A percentile compares a stretch with the other conserved stretches of the same genome.
Conservation (phyloP, 2,888 invertebrate genomes). For the Leucoma salicis region DNA sequence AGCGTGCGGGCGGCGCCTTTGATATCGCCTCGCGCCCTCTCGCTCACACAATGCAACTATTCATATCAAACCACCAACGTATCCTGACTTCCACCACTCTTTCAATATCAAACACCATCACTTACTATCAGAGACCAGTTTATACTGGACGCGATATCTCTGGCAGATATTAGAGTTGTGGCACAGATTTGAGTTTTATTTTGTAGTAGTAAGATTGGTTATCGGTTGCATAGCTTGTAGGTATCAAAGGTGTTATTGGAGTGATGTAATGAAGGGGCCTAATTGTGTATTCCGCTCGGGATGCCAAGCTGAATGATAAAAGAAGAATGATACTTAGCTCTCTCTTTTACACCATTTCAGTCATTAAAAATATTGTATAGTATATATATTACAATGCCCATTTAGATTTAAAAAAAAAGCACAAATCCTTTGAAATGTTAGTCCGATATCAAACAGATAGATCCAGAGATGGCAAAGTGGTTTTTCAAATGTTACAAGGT, state of each 20-base stretch:
- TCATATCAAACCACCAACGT: slow-evolving; percentile 50
- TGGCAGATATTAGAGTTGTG: slow-evolving; percentile 36
- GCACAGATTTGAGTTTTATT: slow-evolving; percentile 21
- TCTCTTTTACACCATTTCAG: slow-evolving; percentile 45
- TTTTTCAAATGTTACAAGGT: too few relatives aligned
- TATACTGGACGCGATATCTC: slow-evolving; percentile 45
- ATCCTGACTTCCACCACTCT: slow-evolving; percentile 42
- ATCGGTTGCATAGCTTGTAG: slow-evolving; percentile 17
- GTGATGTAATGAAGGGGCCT: slow-evolving; percentile 79
- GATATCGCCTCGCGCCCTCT: slow-evolving; percentile 59
- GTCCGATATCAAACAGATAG: too few relatives aligned
- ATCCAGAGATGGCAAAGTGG: too few relatives aligned
- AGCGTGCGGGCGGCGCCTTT: slow-evolving; percentile 70
- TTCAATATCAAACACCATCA: slow-evolving; percentile 67
- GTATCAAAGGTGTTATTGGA: slow-evolving; percentile 76
- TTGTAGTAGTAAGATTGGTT: slow-evolving; percentile 22
- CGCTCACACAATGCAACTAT: slow-evolving; percentile 76
- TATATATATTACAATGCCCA: too few relatives aligned
- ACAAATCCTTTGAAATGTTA: too few relatives aligned
- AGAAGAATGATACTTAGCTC: slow-evolving; percentile 45
- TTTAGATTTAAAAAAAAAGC: too few relatives aligned
- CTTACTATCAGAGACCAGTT: slow-evolving; percentile 41
- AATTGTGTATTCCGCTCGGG: slow-evolving; percentile 77
- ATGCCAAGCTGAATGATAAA: slow-evolving; percentile 60
- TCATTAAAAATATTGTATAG: background rate